phyloP scores from a whole-genome alignment of 2,888 invertebrate species.

The Mesochorus sp. region DNA sequence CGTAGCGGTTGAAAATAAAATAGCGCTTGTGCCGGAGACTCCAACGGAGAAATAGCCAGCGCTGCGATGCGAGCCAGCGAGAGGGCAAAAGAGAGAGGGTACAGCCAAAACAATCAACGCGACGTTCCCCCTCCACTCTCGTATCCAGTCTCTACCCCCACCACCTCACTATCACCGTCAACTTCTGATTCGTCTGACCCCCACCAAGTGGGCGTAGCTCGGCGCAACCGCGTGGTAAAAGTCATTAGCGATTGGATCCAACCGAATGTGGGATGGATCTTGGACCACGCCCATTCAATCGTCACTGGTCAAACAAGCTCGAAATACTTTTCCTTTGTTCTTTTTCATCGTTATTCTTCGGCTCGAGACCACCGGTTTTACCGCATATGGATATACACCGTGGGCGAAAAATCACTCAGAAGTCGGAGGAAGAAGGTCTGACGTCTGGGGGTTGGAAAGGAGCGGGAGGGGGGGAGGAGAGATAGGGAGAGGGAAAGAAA shows the following conservation, averaged over 20 bases:
- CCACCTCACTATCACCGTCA: neutral
- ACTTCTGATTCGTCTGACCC: slow-evolving; percentile 15
- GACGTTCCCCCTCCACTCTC: slow-evolving; percentile 2
- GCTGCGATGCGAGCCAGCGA: neutral
- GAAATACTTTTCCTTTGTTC: neutral
- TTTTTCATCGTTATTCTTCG: neutral
- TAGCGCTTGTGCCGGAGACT: slow-evolving; percentile 2
- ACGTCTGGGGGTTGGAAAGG: neutral
- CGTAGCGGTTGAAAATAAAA: slow-evolving; percentile 20
- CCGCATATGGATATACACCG: too few species aligned
- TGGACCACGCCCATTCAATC: slow-evolving; percentile 33
- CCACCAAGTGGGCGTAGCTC: slow-evolving; percentile 21
- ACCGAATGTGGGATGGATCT: slow-evolving; percentile 30
- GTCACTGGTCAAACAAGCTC: slow-evolving; percentile 26
- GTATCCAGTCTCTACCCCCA: neutral
- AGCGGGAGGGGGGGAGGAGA: neutral
- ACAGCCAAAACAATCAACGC: neutral
- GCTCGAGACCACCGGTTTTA: slow-evolving; percentile 38
- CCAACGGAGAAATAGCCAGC: slow-evolving; percentile 5
- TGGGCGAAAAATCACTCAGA: too few species aligned
- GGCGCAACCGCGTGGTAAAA: slow-evolving; percentile 42
- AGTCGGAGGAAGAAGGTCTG: too few species aligned
- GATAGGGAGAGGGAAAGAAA: neutral
- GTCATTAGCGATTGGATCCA: slow-evolving; percentile 48
- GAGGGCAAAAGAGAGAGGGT: neutral